Base-by-base conservation (phyloP, 2,797 vertebrate species). In the Anas flavirostris region DNA sequence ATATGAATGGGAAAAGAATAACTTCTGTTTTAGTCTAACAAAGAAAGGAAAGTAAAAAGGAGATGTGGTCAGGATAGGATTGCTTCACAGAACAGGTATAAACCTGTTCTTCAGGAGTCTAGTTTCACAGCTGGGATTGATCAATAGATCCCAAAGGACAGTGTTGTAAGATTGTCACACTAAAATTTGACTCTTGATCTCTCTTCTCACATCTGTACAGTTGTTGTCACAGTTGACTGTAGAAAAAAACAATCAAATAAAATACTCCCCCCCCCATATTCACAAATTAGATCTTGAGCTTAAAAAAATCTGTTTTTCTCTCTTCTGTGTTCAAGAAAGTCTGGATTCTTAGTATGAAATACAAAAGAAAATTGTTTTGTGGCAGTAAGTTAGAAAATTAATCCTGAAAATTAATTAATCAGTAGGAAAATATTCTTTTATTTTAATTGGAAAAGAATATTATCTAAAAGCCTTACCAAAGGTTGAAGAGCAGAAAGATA, bases 11-110 rank as follows among this genome's bases (percentile, higher is more conserved):
- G 82, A 53, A 76, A 92, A 77, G 53, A 84, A 50, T 55, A 86
- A 86, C 77, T 97, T 96, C 70, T 91, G 68, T 74, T 97, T 96
- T 69, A 93, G 56, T 76, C 91, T 84, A 77, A 92, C 67, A 81
- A 94, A 95, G 82, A 58, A 88, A 43, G 29, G 77, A 93, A 93
- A 88, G 64, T 43, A 43, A 84, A 84, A 44, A 53, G 29, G 16
- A 67, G 18, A 70, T 26, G 16, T 62, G 39, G 68, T 86, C 37
- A 84, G 29, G 21, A 69, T 5, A 67, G 22, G 33, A 84, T 72
- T 29, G 31, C 53, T 95, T 85, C 58, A 74, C 82, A 91, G 35
- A 26, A 44, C 33, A 92, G 44, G 53, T 14, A 29, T 41, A 68
- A n/a, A 91, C 83, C 67, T 83, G 46, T 41, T 90, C 76, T 69